phyloP scores from a whole-genome alignment of 2,797 vertebrate genomes.

The Ctenopoma kingsleyae region DNA sequence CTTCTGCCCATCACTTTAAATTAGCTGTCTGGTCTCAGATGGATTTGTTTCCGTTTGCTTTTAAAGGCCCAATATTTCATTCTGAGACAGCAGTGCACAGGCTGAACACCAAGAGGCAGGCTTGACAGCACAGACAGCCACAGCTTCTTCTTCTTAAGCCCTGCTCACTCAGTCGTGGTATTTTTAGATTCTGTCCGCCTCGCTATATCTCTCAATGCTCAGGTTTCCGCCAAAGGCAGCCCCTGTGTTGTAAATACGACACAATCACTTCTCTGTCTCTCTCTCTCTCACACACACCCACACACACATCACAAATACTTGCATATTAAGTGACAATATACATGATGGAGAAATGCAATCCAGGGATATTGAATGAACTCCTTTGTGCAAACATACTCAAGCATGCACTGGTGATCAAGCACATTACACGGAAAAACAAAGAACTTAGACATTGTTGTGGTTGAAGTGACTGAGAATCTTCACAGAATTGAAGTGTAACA shows the following conservation, averaged over 20 bases:
- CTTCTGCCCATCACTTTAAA: conserved; percentile 62
- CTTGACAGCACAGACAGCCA: conserved; percentile 60
- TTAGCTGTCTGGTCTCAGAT: conserved; percentile 60
- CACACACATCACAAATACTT: conserved; percentile 24
- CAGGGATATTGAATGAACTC: conserved; percentile 15
- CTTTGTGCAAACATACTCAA: conserved; percentile 11
- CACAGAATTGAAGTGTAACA: too few species aligned
- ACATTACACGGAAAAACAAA: conserved; percentile 10
- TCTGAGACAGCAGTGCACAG: conserved; percentile 38
- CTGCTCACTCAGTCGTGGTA: conserved; percentile 70
- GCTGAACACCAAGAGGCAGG: conserved; percentile 43
- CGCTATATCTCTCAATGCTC: conserved; percentile 66
- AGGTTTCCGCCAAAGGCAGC: conserved; percentile 64
- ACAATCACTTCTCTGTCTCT: conserved; percentile 24
- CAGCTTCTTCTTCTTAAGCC: conserved; percentile 65
- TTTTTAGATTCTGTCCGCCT: conserved; percentile 77
- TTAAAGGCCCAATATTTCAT: conserved; percentile 59
- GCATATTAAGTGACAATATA: conserved; percentile 32
- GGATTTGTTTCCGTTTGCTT: conserved; percentile 71
- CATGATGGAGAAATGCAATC: conserved; percentile 9
- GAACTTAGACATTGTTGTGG: background rate
- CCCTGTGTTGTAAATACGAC: conserved; percentile 58
- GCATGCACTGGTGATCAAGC: conserved; percentile 8
- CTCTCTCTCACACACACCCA: conserved; percentile 7
- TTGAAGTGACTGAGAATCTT: too few species aligned